Percentiles rank a stretch among this genome's conserved stretches.
phyloP scores from a whole-genome alignment of 2,797 vertebrate species.

The Lepilemur ruficaudatus region DNA sequence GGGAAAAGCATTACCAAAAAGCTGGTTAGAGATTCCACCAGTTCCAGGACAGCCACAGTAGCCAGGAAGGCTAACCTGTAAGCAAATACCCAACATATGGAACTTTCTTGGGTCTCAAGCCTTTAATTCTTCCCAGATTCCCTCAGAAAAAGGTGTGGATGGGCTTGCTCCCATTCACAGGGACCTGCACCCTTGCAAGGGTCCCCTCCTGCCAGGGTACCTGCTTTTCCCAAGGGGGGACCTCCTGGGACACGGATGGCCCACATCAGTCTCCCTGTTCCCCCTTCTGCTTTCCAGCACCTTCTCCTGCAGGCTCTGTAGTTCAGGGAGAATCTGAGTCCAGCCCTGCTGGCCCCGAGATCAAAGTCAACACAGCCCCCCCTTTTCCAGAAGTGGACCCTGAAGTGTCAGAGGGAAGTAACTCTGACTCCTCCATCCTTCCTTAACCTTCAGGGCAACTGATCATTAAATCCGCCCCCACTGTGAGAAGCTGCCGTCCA shows the following conservation, averaged over 20 bases:
- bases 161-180: not conserved
- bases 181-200: not conserved
- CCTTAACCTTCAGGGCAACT: not conserved
- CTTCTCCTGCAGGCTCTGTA: not conserved
- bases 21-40: not conserved
- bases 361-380: not conserved
- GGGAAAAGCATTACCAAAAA: not conserved
- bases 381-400: not conserved
- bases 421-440: not conserved
- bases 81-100: conserved; percentile 38
- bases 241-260: not conserved
- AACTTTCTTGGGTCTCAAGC: conserved; percentile 30
- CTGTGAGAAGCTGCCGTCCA: not conserved
- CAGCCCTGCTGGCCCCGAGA: not conserved
- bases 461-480: not conserved
- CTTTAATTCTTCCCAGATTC: conserved; percentile 64
- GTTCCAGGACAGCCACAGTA: not conserved
- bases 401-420: too few species aligned
- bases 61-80: conserved; percentile 21
- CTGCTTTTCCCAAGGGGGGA: not conserved
- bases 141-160: conserved; percentile 35
- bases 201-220: not conserved
- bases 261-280: not conserved
- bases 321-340: not conserved
- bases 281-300: not conserved